These are phyloP conservation scores for Aspidapion aeneum DNA, from an alignment of 2,888 invertebrate species.

Conservation along the genomic window DNA sequence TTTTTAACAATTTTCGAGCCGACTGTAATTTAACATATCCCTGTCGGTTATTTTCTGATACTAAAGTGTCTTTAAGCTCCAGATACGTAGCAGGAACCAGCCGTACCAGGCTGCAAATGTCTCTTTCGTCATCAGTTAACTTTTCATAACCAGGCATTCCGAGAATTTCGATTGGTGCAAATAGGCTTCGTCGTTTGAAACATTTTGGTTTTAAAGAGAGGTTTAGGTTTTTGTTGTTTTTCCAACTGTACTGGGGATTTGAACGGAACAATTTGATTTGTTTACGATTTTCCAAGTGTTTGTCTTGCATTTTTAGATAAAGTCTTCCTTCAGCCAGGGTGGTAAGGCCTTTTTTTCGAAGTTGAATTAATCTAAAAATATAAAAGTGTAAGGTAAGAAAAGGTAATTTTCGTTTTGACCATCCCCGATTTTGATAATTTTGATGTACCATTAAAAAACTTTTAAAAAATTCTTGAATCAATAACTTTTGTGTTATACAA, in stretches of 20 bases:
- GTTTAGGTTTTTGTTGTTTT: slow-evolving; percentile 26
- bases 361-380: slow-evolving; percentile 56
- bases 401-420: not conserved
- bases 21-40: slow-evolving; percentile 74
- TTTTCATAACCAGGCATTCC: slow-evolving; percentile 77
- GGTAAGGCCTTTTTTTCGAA: slow-evolving; percentile 67
- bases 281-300: slow-evolving; percentile 56
- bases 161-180: slow-evolving; percentile 61
- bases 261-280: slow-evolving; percentile 47
- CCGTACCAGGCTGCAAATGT: slow-evolving; percentile 72
- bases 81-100: slow-evolving; percentile 75
- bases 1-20: slow-evolving; percentile 80
- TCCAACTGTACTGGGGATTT: slow-evolving; percentile 40
- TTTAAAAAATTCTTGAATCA: no score
- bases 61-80: slow-evolving; percentile 71
- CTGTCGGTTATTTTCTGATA: slow-evolving; percentile 71
- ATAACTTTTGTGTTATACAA: no score
- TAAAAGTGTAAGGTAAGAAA: not conserved
- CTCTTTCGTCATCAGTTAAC: slow-evolving; percentile 65
- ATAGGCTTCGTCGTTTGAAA: slow-evolving; percentile 44
- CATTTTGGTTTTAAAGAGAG: slow-evolving; percentile 21
- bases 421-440: no score
- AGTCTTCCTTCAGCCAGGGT: slow-evolving; percentile 60
- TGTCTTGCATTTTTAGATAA: slow-evolving; percentile 62
- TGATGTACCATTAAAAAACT: not conserved